Evolutionary conservation across 2,113 vertebrate species (phyloP), one percentile per base, ranked within the genome.

Genomic region (Malaclemys terrapin): DNA sequence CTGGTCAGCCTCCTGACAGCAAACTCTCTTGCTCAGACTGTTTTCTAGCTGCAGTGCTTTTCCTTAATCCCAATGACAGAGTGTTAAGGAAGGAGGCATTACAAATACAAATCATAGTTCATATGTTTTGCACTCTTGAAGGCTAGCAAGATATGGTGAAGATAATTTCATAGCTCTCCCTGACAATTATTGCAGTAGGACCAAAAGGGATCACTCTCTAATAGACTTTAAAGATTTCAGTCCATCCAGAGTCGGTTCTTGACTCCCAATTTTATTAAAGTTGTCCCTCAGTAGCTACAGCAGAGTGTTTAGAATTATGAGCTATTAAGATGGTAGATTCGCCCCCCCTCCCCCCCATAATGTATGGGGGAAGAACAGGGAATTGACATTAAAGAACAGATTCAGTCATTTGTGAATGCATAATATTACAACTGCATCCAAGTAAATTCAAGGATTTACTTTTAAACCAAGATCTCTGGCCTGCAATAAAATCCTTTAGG

Each of bases 171-270:
- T 12, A 81, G 14, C 81, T 79, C 9, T 90, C 29, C 31, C 45
- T 80, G 62, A 95, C 92, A 96, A 57, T 94, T 95, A 97, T 45
- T 89, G 22, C 82, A 91, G 35, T 95, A 93, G 91, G 93, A 88
- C 88, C 80, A 95, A 87, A 94, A 82, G 91, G 69, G 95, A 96
- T 72, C 72, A 93, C 54, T 86, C 95, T 97, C 90, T 96, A 89
- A 96, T 80, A 94, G 89, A 59, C 83, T 98, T 98, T 98, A 94
- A 96, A 84, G 76, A 87, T 56, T 95, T 96, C 90, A 80, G 84
- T 91, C 69, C 82, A 50, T 96, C 80, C 1, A 10, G 54, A 94
- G 47, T 88, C 91, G 96, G 91, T 93, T 95, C 89, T 97, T 96
- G 87, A 93, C 94, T 95, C 88, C 57, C 45, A 89, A 81, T 93